These are phyloP conservation scores for Thera obeliscata DNA, from an alignment of 2,888 invertebrate species.

Conservation along the genomic window DNA sequence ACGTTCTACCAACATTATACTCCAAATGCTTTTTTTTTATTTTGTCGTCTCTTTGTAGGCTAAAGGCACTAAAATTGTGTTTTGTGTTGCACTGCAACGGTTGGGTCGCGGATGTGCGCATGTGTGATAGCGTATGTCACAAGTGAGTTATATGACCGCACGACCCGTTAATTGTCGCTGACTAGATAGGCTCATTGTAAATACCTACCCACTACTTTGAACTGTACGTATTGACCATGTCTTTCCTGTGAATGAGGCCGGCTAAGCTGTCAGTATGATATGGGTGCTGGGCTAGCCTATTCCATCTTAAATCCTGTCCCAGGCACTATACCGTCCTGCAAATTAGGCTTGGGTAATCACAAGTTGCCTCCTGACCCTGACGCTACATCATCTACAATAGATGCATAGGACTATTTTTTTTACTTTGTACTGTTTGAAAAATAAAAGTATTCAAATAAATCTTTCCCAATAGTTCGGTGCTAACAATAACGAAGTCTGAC, in stretches of 20 bases:
- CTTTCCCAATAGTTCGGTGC: not conserved
- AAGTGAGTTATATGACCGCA: conserved; percentile 65
- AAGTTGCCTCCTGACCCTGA: no score
- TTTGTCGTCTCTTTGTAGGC: not conserved
- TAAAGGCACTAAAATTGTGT: conserved; percentile 53
- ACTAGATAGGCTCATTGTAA: conserved; percentile 47
- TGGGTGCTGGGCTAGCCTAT: no score
- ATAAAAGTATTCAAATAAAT: no score
- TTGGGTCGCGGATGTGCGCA: conserved; percentile 47
- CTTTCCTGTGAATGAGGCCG: no score
- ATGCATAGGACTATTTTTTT: no score
- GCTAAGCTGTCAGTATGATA: no score
- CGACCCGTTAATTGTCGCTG: conserved; percentile 69
- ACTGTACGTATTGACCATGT: not conserved
- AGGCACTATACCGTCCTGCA: no score
- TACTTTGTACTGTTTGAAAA: no score
- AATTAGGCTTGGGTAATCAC: no score
- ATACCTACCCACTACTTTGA: conserved; percentile 42
- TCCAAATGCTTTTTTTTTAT: not conserved
- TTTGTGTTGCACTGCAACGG: conserved; percentile 44
- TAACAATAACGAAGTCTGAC: conserved; percentile 5
- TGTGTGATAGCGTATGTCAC: conserved; percentile 60
- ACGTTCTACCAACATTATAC: no score
- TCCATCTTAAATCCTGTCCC: no score
- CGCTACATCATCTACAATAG: no score